A percentile compares a stretch with the other conserved stretches of the same genome.
phyloP scores from a whole-genome alignment of 2,888 invertebrate genomes.

The Nymphalis polychloros region DNA sequence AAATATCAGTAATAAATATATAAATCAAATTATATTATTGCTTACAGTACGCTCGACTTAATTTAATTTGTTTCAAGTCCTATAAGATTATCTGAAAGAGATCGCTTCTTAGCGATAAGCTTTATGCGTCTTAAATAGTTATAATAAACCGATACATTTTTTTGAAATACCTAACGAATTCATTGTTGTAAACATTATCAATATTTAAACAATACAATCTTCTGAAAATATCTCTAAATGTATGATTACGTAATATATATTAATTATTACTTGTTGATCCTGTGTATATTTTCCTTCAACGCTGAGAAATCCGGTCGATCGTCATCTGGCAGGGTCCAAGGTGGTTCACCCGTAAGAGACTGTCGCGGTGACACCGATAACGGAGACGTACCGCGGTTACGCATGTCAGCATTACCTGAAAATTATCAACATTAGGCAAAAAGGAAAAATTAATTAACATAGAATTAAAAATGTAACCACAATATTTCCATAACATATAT shows the following conservation, averaged over 20 bases:
- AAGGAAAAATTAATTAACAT: neutral
- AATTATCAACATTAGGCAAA: constrained; percentile 10
- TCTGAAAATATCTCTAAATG: neutral
- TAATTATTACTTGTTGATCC: constrained; percentile 89
- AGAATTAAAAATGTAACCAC: neutral
- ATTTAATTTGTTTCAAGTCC: no score
- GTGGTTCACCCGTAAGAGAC: constrained; percentile 77
- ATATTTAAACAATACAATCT: no score
- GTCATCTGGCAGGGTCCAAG: constrained; percentile 90
- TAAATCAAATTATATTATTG: no score
- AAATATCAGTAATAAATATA: no score
- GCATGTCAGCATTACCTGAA: constrained; percentile 71
- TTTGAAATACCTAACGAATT: no score
- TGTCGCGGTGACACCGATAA: constrained; percentile 75
- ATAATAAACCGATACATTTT: no score
- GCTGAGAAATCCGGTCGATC: constrained; percentile 95
- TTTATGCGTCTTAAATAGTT: no score
- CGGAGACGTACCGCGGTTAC: constrained; percentile 76
- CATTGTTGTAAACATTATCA: no score
- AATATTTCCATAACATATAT: neutral
- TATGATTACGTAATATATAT: neutral
- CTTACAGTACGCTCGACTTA: no score
- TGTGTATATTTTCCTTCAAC: constrained; percentile 91
- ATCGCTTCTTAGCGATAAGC: no score
- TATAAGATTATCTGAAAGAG: no score